Base-by-base conservation (phyloP, 2,888 invertebrate genomes). In the Hydrotaea diabolus region DNA sequence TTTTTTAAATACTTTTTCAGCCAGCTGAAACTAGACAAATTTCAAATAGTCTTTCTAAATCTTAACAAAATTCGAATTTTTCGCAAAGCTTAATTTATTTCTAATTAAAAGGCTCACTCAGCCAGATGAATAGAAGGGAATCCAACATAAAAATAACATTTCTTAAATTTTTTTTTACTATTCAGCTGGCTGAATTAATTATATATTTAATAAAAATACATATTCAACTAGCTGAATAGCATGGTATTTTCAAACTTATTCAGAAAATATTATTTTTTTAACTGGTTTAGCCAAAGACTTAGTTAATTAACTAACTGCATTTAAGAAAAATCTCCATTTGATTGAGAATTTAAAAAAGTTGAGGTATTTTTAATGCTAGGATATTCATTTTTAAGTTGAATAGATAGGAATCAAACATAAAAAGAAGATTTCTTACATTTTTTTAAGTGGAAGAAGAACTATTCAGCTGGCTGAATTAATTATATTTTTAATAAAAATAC, bases 171-270 rank as follows among this genome's bases (percentile, higher is more conserved):
- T n/a, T n/a, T n/a, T 39, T 2, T 39, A 11, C 7, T 39, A 39
- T 39, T 49, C 49, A 49, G 39, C 49, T 49, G n/a, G 49, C 49
- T 49, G 49, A 49, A 49, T 49, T 49, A n/a, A 49, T 39, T 39
- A 4, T 13, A 46, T 26, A 26, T 66, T 39, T 21, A 31, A 15
- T 19, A 21, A 17, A 36, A 55, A n/a, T 8, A 1, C 13, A 13
- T 31, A 66, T 76, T 76, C 36, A 76, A 53, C 66, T 76, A 66
- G 53, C 49, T 76, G 64, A 76, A 64, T 76, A 2, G 15, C 31
- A 31, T 36, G 3, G 36, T 36, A 3, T 36, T 36, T 36, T 36
- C n/a, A 36, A 3, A 36, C 36, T 5, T 5, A 5, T 36, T 36
- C 36, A 36, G 3, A 5, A 36, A 36, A 36, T 36, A 36, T 36